These are phyloP conservation scores for Caretta caretta DNA, from an alignment of 2,113 vertebrate genomes.

Conservation along the genomic window DNA sequence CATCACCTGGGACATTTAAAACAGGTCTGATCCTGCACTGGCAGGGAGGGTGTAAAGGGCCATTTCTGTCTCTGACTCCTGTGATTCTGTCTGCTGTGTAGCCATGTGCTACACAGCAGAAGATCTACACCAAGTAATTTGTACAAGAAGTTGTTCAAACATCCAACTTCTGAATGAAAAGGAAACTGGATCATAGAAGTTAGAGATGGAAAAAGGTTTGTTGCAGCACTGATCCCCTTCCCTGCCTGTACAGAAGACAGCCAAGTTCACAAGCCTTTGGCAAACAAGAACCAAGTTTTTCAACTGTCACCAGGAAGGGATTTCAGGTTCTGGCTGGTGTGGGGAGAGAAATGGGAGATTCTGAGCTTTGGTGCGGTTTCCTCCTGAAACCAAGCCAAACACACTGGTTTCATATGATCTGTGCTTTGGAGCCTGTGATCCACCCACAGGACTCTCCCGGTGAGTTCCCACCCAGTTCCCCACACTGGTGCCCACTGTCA, in stretches of 20 bases:
- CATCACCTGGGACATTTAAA: neutral
- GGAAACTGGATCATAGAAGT: neutral
- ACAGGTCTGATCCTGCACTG: neutral
- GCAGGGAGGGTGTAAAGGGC: neutral
- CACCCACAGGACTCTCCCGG: neutral
- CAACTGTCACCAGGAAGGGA: neutral
- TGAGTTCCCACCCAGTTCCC: neutral
- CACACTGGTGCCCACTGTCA: neutral
- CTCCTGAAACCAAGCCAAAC: no score
- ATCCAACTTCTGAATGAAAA: neutral
- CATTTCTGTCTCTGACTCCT: neutral
- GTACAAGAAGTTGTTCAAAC: neutral
- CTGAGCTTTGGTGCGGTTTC: neutral
- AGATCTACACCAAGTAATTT: neutral
- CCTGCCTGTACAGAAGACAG: neutral
- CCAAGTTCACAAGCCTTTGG: neutral
- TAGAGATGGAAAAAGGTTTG: neutral
- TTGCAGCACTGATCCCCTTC: neutral
- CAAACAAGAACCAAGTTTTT: neutral
- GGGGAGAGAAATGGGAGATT: neutral
- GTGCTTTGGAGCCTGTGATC: neutral
- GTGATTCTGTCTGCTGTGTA: no score
- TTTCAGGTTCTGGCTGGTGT: neutral
- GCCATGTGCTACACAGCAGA: neutral
- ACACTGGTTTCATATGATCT: neutral